Conservation (phyloP, 2,888 invertebrate genomes). For the Cephonodes hylas region DNA sequence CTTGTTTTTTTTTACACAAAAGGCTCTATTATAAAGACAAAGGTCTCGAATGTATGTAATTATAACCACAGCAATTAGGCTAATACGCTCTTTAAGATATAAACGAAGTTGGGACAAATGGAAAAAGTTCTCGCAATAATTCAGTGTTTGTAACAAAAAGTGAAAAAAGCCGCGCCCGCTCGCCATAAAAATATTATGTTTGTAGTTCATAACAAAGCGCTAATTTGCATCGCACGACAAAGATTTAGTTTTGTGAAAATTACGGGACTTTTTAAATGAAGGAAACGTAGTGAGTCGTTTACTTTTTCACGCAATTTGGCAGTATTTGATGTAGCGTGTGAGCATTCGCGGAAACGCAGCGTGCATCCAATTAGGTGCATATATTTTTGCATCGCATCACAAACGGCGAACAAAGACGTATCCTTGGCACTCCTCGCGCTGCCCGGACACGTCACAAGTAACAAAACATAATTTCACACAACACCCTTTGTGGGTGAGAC, state of each 20-base stretch:
- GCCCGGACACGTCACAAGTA: constrained; percentile 42
- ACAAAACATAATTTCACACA: constrained; percentile 57
- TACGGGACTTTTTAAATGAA: not conserved
- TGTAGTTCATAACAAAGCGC: not conserved
- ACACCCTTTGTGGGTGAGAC: constrained; percentile 60
- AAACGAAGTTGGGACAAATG: not conserved
- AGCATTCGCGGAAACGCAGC: not conserved
- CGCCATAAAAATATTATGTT: constrained; percentile 1
- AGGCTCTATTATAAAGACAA: not conserved
- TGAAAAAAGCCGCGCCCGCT: not conserved
- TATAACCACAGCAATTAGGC: not conserved
- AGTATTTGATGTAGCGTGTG: not conserved
- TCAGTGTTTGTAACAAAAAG: not conserved
- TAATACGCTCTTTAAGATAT: not conserved
- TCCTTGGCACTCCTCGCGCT: constrained; percentile 31
- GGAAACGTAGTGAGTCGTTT: not conserved
- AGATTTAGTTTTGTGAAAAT: not conserved
- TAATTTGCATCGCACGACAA: not conserved
- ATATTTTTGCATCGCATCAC: not conserved
- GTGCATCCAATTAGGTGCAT: not conserved
- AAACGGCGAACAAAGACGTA: constrained; percentile 14
- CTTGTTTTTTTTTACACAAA: too few species aligned
- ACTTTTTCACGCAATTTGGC: not conserved
- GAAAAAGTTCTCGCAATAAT: not conserved
- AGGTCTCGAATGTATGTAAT: not conserved